Conservation (phyloP, 2,113 vertebrate genomes). For the Carassius carassius region DNA sequence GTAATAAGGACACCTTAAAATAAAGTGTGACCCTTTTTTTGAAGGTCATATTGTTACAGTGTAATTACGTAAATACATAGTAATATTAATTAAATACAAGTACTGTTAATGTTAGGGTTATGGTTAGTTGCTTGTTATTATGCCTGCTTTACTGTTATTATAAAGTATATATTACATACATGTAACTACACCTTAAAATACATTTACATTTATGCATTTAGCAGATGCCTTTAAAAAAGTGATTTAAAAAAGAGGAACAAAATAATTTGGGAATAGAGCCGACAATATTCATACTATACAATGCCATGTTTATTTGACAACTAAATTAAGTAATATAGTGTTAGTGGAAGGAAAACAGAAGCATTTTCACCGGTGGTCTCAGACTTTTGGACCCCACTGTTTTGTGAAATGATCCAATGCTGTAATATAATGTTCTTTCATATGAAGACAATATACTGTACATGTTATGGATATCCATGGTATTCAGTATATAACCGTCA, state of each 20-base stretch:
- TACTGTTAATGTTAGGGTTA: too few relatives aligned
- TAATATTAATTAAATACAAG: too few relatives aligned
- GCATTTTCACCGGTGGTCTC: background rate
- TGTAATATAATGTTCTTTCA: slow-evolving; percentile 18
- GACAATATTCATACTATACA: background rate
- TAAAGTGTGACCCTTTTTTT: too few relatives aligned
- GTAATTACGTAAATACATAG: too few relatives aligned
- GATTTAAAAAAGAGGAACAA: background rate
- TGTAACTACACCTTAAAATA: too few relatives aligned
- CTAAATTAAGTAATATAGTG: background rate
- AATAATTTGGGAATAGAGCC: background rate
- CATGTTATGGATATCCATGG: slow-evolving; percentile 5
- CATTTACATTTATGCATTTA: too few relatives aligned
- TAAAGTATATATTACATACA: too few relatives aligned
- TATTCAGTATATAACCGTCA: background rate
- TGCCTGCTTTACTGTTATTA: too few relatives aligned
- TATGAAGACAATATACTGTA: background rate
- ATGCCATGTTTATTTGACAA: background rate
- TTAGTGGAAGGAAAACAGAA: background rate
- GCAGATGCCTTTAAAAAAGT: background rate
- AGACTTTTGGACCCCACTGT: background rate
- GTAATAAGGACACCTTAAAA: too few relatives aligned
- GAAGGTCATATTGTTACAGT: too few relatives aligned
- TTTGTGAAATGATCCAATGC: background rate
- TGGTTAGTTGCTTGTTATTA: too few relatives aligned